Evolutionary conservation across 2,888 invertebrate species (phyloP).

Genomic region (Orthosia gothica): DNA sequence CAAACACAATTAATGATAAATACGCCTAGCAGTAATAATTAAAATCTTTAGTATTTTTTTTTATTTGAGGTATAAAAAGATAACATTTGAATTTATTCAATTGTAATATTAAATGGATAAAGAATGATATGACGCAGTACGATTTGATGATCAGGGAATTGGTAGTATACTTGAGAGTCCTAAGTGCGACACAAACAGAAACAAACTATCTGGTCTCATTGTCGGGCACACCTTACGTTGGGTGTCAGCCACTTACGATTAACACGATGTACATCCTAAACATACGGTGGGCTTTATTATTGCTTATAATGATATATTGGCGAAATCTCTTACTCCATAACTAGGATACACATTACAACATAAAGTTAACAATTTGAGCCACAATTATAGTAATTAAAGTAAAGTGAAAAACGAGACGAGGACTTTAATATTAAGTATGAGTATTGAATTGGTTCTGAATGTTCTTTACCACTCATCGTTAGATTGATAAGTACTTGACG

Average conservation of each 20-base stretch:
- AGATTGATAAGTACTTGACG: conserved; percentile 40
- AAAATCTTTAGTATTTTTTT: not conserved
- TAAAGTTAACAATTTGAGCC: conserved; percentile 83
- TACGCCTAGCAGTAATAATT: conserved; percentile 18
- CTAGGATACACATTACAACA: conserved; percentile 81
- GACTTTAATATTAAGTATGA: conserved; percentile 52
- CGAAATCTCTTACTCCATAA: conserved; percentile 81
- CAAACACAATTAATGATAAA: conserved; percentile 27
- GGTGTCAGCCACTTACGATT: conserved; percentile 68
- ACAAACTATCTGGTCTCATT: conserved; percentile 67
- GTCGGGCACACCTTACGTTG: conserved; percentile 58
- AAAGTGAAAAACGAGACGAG: conserved; percentile 63
- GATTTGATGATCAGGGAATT: conserved; percentile 47
- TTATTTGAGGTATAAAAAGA: conserved; percentile 7
- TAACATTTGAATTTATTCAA: conserved; percentile 13
- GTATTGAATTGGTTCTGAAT: conserved; percentile 39
- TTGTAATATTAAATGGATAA: conserved; percentile 21
- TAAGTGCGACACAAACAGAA: conserved; percentile 25
- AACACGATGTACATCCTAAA: conserved; percentile 69
- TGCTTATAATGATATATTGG: conserved; percentile 88
- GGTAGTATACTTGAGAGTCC: conserved; percentile 31
- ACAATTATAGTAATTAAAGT: conserved; percentile 76
- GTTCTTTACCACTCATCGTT: conserved; percentile 35
- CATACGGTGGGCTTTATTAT: conserved; percentile 81
- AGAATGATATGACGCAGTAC: conserved; percentile 51